Evolutionary conservation across 2,113 vertebrate genomes (phyloP), one percentile per base, ranked within the genome.

Genomic region (Cynopterus brachyotis): DNA sequence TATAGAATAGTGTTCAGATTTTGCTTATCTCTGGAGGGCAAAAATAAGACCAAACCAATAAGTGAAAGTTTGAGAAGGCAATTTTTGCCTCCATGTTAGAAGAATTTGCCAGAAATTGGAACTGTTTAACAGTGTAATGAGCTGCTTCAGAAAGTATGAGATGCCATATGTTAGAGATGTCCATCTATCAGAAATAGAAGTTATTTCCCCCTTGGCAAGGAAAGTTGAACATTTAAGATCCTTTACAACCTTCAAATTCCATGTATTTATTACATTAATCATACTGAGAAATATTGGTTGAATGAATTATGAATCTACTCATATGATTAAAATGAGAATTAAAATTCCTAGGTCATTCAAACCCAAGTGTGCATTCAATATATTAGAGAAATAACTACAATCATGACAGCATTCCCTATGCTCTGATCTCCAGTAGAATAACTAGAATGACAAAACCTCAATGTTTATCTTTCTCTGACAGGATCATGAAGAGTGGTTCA

Each of bases 41-140:
- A 28, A 94, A 95, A 96, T 96, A 76, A 83, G 72, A 96, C 32
- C 22, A 91, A 97, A 85, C 10, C 70, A 94, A 45, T 92, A 96
- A 95, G 28, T 64, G 28, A 93, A 88, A 59, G 42, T 40, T 90
- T 50, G 24, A 90, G 7, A 24, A 84, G 19, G 42, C 4, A 96
- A 84, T 89, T 75, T 94, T 92, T 47, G 47, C 9, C 20, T 87
- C 7, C 50, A 24, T 84, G n/a, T 93, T 53, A 82, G 19, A 93
- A 96, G 57, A 84, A 69, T 83, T 80, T 88, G 13, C 75, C 89
- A 83, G 42, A 83, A 94, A 96, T 90, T 87, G 76, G 6, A 78
- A 84, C 19, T 75, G 37, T 64, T 93, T 57, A 80, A 75, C 32
- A 72, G 37, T 85, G 40, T 42, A 89, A 86, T 79, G 22, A 84